Percentiles rank a stretch among this genome's conserved stretches.
phyloP scores from a whole-genome alignment of 2,888 invertebrate genomes.

The Cryptosula pallasiana region DNA sequence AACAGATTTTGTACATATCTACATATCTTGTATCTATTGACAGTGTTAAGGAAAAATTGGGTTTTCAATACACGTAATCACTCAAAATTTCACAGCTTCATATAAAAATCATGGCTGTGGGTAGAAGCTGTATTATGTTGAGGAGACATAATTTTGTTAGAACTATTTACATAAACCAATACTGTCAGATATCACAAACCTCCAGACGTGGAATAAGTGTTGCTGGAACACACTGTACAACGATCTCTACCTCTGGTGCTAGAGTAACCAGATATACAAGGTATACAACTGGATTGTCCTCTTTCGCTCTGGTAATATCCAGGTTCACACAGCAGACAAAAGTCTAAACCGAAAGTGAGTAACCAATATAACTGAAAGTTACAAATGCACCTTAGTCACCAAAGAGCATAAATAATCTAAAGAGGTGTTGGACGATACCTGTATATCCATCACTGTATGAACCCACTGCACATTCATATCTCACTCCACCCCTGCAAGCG shows the following conservation, averaged over 20 bases:
- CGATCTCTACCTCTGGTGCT: constrained; percentile 34
- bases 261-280: constrained; percentile 35
- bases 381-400: constrained; percentile 30
- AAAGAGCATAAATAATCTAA: too few species aligned
- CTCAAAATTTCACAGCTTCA: too few species aligned
- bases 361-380: too few species aligned
- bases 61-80: too few species aligned
- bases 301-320: constrained; percentile 36
- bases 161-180: too few species aligned
- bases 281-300: constrained; percentile 33
- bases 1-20: too few species aligned
- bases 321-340: constrained; percentile 35
- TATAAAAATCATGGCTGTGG: too few species aligned
- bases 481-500: constrained; percentile 35
- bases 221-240: constrained; percentile 34
- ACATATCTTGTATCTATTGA: too few species aligned
- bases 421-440: too few species aligned
- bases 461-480: constrained; percentile 33
- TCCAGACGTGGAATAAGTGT: constrained; percentile 32
- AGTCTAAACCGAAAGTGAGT: constrained; percentile 33
- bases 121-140: too few species aligned
- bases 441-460: constrained; percentile 34
- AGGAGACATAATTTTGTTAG: too few species aligned
- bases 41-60: too few species aligned
- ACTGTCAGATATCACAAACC: not conserved